Conservation (phyloP, 2,797 vertebrate genomes). For the Danio jaintianensis region DNA sequence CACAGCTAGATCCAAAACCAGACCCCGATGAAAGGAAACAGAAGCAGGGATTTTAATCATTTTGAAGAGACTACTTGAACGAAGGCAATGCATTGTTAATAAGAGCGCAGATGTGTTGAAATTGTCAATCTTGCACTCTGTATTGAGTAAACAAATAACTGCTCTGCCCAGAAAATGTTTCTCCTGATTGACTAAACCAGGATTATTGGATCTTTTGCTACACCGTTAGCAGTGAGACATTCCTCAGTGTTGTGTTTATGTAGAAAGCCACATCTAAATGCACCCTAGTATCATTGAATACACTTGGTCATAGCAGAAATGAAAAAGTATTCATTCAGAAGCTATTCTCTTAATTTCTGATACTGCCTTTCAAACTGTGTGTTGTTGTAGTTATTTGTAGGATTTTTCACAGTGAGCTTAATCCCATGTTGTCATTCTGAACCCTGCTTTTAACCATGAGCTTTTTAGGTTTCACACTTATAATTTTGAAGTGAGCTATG, state of each 20-base stretch:
- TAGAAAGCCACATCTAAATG: neutral
- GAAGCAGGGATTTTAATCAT: neutral
- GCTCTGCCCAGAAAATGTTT: neutral
- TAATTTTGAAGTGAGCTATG: too few species aligned
- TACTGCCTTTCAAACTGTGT: neutral
- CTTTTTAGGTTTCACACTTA: too few species aligned
- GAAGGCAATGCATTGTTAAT: neutral
- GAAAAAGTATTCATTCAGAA: neutral
- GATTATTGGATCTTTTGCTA: neutral
- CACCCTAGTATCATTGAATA: neutral
- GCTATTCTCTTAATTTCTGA: neutral
- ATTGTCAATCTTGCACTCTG: neutral
- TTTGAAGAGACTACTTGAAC: slow-evolving; percentile 2
- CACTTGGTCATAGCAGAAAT: neutral
- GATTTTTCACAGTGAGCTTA: neutral
- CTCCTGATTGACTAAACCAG: neutral
- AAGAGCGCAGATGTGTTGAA: neutral
- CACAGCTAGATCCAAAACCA: slow-evolving; percentile 6
- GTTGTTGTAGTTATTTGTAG: neutral
- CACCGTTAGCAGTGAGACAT: neutral
- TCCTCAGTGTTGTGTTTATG: neutral
- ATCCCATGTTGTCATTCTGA: too few species aligned
- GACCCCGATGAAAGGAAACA: slow-evolving; percentile 2
- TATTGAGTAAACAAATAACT: neutral
- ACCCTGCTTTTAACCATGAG: too few species aligned